phyloP scores from a whole-genome alignment of 2,888 invertebrate genomes.

The Steromphala cineraria region DNA sequence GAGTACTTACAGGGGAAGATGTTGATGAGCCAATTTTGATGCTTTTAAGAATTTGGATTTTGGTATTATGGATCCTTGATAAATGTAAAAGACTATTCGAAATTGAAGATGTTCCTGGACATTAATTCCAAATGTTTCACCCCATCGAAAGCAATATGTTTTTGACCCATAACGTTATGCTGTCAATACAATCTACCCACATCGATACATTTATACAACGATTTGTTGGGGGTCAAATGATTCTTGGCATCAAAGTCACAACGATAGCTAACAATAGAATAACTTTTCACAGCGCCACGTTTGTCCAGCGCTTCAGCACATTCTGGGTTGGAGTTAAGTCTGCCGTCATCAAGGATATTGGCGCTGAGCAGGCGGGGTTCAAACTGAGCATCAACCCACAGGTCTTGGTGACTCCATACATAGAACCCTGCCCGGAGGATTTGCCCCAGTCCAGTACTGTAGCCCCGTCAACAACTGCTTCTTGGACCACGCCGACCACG shows the following conservation, averaged over 20 bases:
- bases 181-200: too few species aligned
- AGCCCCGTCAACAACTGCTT: slow-evolving; percentile 22
- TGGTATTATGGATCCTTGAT: too few species aligned
- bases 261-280: too few species aligned
- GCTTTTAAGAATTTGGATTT: too few species aligned
- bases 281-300: slow-evolving; percentile 48
- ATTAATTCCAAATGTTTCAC: too few species aligned
- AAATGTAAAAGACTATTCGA: too few species aligned
- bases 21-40: too few species aligned
- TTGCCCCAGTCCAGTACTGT: slow-evolving; percentile 24
- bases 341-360: slow-evolving; percentile 58
- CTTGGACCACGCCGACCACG: slow-evolving; percentile 11
- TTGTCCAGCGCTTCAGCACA: slow-evolving; percentile 52
- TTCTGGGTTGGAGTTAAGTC: slow-evolving; percentile 62
- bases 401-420: slow-evolving; percentile 36
- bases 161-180: not conserved
- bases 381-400: slow-evolving; percentile 22
- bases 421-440: slow-evolving; percentile 36
- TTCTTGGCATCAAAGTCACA: too few species aligned
- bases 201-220: too few species aligned
- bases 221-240: too few species aligned
- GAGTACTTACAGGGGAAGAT: slow-evolving; percentile 7
- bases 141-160: too few species aligned
- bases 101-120: too few species aligned
- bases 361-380: slow-evolving; percentile 32